Evolutionary conservation across 1,140 invertebrate species (phyloP).

Genomic region (Atta texana): DNA sequence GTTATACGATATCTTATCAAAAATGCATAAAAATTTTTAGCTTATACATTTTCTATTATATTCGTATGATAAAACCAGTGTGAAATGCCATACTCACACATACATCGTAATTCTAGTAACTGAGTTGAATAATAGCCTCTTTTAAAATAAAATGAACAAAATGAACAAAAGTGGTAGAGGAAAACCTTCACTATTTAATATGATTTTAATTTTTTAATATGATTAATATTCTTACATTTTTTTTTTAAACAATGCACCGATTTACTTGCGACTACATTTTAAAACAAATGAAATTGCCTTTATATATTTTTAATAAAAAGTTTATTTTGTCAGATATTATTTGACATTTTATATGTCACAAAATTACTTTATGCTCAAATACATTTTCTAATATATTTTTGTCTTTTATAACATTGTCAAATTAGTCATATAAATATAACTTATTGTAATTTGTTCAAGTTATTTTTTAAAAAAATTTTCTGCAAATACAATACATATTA

Average conservation of each 20-base stretch:
- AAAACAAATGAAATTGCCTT: background rate
- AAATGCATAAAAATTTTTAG: background rate
- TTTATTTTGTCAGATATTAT: background rate
- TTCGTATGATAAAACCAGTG: background rate
- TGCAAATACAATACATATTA: background rate
- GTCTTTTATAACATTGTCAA: background rate
- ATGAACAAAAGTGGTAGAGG: background rate
- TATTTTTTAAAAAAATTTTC: background rate
- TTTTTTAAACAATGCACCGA: background rate
- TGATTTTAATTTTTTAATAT: background rate
- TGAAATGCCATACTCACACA: background rate
- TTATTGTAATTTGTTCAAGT: background rate
- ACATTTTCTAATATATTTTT: background rate
- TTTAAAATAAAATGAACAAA: background rate
- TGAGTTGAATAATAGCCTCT: background rate
- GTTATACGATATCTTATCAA: conserved; percentile 9
- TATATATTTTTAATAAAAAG: background rate
- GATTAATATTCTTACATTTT: background rate
- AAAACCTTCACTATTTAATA: background rate
- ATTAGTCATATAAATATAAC: background rate
- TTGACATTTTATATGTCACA: background rate
- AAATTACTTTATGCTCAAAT: background rate
- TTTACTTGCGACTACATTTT: background rate
- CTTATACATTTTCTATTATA: conserved; percentile 1
- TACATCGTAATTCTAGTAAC: background rate